These are phyloP conservation scores for Prolemur simus DNA, from an alignment of 2,113 vertebrate genomes.

Conservation along the genomic window DNA sequence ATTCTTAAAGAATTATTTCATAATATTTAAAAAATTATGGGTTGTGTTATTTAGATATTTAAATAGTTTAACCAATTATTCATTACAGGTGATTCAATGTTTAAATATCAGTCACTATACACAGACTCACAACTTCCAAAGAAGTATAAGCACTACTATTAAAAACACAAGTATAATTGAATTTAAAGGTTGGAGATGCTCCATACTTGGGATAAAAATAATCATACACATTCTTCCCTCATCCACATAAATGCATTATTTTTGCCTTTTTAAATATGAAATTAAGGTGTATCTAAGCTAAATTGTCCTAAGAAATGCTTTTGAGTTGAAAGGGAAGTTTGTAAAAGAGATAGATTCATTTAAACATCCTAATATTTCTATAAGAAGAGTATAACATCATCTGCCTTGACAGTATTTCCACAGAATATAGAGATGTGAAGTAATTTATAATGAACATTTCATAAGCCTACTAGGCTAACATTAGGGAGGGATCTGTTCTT, in stretches of 20 bases:
- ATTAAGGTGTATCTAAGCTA: neutral
- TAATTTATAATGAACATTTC: neutral
- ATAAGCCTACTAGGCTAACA: neutral
- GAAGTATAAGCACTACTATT: slow-evolving; percentile 61
- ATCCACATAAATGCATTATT: slow-evolving; percentile 50
- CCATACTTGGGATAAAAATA: slow-evolving; percentile 19
- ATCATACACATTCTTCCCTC: slow-evolving; percentile 1
- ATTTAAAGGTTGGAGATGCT: slow-evolving; percentile 5
- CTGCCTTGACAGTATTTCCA: neutral
- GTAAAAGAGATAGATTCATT: neutral
- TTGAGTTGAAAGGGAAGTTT: neutral
- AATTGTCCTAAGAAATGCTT: neutral
- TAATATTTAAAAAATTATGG: slow-evolving; percentile 71
- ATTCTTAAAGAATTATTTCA: neutral
- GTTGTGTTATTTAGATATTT: slow-evolving; percentile 42
- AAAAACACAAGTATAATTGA: slow-evolving; percentile 71
- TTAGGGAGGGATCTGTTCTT: neutral
- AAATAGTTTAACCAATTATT: neutral
- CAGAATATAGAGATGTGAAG: neutral
- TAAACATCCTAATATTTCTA: neutral
- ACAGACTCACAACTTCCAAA: slow-evolving; percentile 64
- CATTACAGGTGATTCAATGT: neutral
- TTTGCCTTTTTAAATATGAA: slow-evolving; percentile 42
- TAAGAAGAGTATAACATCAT: neutral
- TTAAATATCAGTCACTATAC: slow-evolving; percentile 51